Conservation (phyloP, 2,113 vertebrate genomes). For the Leptosomus discolor region DNA sequence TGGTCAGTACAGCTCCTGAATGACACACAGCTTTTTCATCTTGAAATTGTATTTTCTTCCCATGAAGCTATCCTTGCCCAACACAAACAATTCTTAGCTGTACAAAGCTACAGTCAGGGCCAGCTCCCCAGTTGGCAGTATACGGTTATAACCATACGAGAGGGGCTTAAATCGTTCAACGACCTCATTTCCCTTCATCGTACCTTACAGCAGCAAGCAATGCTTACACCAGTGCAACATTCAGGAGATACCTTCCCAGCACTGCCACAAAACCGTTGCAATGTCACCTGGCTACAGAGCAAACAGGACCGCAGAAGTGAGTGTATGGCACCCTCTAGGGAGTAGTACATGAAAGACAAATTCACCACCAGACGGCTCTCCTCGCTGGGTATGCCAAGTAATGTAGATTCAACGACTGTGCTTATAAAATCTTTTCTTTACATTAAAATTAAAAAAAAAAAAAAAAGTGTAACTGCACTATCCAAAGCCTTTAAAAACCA, state of each 20-base stretch:
- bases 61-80: neutral
- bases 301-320: neutral
- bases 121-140: accelerated
- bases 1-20: neutral
- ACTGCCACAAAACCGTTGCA: neutral
- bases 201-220: too few relatives aligned
- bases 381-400: neutral
- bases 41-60: neutral
- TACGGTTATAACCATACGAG: accelerated
- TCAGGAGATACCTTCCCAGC: accelerated
- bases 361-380: neutral
- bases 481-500: neutral
- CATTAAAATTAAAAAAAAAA: too few relatives aligned
- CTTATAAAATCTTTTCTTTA: neutral
- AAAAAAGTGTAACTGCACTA: neutral
- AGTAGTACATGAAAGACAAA: constrained; percentile 23
- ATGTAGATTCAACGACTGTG: neutral
- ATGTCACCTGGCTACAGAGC: neutral
- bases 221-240: too few relatives aligned
- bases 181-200: accelerated
- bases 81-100: neutral
- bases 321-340: constrained; percentile 76
- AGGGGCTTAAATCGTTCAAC: neutral
- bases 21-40: neutral
- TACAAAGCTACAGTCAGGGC: accelerated